These are phyloP conservation scores for Peromyscus melanophrys DNA, from an alignment of 2,797 vertebrate species.

Conservation along the genomic window DNA sequence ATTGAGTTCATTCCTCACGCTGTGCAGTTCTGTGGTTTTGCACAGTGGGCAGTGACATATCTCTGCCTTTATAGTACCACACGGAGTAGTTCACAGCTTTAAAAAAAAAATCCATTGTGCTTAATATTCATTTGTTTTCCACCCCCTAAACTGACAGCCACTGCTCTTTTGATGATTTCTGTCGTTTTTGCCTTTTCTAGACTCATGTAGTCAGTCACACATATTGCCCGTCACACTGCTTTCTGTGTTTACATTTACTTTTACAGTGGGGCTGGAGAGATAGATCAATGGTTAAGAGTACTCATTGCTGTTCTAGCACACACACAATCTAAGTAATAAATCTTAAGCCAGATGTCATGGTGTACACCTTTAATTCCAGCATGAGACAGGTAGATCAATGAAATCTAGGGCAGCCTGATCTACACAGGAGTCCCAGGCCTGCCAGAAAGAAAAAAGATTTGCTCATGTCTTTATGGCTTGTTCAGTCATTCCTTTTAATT, in stretches of 20 bases:
- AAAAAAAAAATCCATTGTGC: not conserved
- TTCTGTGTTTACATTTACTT: not conserved
- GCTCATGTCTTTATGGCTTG: not conserved
- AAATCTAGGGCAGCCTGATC: not conserved
- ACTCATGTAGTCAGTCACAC: not conserved
- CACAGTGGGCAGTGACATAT: not conserved
- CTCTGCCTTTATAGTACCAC: not conserved
- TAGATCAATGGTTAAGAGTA: not conserved
- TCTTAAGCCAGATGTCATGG: not conserved
- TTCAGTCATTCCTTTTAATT: not conserved
- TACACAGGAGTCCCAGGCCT: not conserved
- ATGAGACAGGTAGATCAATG: not conserved
- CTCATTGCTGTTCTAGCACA: not conserved
- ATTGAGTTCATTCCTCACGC: not conserved
- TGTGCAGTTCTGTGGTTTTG: not conserved
- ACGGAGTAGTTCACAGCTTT: not conserved
- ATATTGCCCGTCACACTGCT: not conserved
- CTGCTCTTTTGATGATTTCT: not conserved
- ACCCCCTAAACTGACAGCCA: not conserved
- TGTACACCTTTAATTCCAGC: not conserved
- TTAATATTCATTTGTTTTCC: not conserved
- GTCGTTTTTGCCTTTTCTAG: not conserved
- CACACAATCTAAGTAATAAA: not conserved
- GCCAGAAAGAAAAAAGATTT: not conserved
- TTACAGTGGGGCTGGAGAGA: not conserved